A percentile compares a stretch with the other conserved stretches of the same genome.
These are phyloP conservation scores for Nipponacmea schrenckii DNA, from an alignment of 2,888 invertebrate genomes.

Conservation along the genomic window DNA sequence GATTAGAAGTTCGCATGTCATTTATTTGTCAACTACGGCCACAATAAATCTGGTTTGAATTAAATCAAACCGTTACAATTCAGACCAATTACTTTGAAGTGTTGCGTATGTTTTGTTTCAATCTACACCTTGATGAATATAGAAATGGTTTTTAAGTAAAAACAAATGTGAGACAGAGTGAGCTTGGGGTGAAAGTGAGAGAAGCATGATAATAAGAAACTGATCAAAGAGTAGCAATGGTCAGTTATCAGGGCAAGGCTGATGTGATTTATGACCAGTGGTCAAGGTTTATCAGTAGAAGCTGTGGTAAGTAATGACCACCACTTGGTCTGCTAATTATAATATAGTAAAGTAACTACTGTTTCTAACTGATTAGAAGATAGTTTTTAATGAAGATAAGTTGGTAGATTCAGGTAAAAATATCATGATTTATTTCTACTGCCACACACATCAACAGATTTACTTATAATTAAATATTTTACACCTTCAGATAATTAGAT, in stretches of 20 bases:
- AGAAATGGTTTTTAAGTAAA: neutral
- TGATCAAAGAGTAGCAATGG: neutral
- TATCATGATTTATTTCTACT: no score
- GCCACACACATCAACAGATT: no score
- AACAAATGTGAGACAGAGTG: constrained; percentile 2
- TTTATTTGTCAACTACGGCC: no score
- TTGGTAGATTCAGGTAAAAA: no score
- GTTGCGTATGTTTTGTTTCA: neutral
- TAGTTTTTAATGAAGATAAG: no score
- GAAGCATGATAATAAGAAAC: neutral
- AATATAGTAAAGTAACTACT: neutral
- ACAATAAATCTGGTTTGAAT: neutral
- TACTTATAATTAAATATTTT: no score
- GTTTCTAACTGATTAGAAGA: no score
- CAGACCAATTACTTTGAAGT: neutral
- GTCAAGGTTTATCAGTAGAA: constrained; percentile 7
- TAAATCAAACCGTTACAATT: neutral
- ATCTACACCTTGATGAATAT: neutral
- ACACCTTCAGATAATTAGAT: no score
- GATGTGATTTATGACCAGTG: constrained; percentile 7
- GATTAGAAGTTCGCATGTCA: no score
- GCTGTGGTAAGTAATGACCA: constrained; percentile 1
- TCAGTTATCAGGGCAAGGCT: neutral
- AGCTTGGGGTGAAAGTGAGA: neutral
- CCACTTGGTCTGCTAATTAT: constrained; percentile 3